Conservation (phyloP, 2,888 invertebrate genomes). For the Aplocera efformata region DNA sequence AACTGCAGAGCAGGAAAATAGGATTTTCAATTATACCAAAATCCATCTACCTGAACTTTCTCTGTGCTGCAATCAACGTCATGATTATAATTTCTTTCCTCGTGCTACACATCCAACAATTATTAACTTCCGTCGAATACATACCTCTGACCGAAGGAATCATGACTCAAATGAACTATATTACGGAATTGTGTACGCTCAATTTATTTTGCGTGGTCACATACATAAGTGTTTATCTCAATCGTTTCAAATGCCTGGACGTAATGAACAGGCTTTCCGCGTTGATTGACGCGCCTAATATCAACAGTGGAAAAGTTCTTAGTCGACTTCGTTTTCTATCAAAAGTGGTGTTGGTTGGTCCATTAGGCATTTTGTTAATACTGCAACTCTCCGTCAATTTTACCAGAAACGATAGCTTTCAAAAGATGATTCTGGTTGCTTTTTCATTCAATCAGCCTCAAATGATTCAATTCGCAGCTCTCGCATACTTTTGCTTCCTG, state of each 20-base stretch:
- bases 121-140: constrained; percentile 37
- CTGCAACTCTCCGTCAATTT: constrained; percentile 48
- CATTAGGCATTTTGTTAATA: constrained; percentile 32
- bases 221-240: constrained; percentile 45
- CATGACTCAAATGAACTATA: constrained; percentile 57
- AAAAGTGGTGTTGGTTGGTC: constrained; percentile 31
- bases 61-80: constrained; percentile 43
- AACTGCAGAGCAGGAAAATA: constrained; percentile 32
- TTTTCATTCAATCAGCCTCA: constrained; percentile 55
- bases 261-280: constrained; percentile 49
- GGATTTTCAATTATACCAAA: constrained; percentile 39
- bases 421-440: constrained; percentile 53
- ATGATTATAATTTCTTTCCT: constrained; percentile 41
- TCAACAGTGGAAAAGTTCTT: constrained; percentile 33
- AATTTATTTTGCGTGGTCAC: constrained; percentile 39
- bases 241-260: constrained; percentile 47
- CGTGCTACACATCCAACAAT: constrained; percentile 42
- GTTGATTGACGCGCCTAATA: constrained; percentile 36
- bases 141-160: constrained; percentile 43
- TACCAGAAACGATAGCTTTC: constrained; percentile 44
- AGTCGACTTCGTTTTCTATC: constrained; percentile 40
- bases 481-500: constrained; percentile 50
- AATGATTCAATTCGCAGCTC: constrained; percentile 49
- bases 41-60: constrained; percentile 52
- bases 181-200: constrained; percentile 45